Evolutionary conservation across 2,888 invertebrate species (phyloP).

Genomic region (Oegoconia quadripuncta): DNA sequence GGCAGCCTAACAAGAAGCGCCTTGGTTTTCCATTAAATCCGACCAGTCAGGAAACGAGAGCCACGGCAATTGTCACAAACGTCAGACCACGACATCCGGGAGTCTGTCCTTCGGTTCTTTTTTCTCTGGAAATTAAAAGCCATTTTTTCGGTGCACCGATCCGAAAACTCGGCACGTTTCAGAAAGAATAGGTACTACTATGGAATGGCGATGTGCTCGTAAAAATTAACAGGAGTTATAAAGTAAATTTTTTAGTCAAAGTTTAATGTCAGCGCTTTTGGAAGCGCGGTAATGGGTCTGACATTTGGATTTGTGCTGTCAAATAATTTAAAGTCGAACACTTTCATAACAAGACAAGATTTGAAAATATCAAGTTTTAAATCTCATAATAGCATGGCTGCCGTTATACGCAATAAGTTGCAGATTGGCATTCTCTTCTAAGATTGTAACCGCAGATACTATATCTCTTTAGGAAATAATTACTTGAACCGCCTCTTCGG

Average conservation of each 20-base stretch:
- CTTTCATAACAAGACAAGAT: constrained; percentile 11
- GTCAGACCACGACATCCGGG: constrained; percentile 42
- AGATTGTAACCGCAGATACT: no score
- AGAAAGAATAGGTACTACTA: constrained; percentile 21
- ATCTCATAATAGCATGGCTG: no score
- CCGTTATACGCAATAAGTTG: no score
- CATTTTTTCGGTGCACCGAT: constrained; percentile 40
- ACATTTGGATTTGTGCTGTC: constrained; percentile 7
- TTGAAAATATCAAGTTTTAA: no score
- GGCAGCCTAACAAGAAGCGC: constrained; percentile 16
- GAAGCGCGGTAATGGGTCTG: constrained; percentile 3
- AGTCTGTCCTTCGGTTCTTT: constrained; percentile 36
- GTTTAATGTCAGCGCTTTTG: constrained; percentile 8
- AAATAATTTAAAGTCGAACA: constrained; percentile 3
- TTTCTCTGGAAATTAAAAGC: constrained; percentile 34
- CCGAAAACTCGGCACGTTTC: constrained; percentile 32
- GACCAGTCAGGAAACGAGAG: constrained; percentile 41
- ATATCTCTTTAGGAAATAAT: no score
- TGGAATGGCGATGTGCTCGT: constrained; percentile 17
- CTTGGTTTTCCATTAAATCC: constrained; percentile 35
- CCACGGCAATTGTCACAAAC: constrained; percentile 24
- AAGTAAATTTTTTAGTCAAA: constrained; percentile 2
- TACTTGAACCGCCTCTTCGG: no score
- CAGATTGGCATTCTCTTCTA: no score
- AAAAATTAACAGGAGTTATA: constrained; percentile 8